These are phyloP conservation scores for Sandelia bainsii DNA, from an alignment of 2,797 vertebrate species.

Conservation along the genomic window DNA sequence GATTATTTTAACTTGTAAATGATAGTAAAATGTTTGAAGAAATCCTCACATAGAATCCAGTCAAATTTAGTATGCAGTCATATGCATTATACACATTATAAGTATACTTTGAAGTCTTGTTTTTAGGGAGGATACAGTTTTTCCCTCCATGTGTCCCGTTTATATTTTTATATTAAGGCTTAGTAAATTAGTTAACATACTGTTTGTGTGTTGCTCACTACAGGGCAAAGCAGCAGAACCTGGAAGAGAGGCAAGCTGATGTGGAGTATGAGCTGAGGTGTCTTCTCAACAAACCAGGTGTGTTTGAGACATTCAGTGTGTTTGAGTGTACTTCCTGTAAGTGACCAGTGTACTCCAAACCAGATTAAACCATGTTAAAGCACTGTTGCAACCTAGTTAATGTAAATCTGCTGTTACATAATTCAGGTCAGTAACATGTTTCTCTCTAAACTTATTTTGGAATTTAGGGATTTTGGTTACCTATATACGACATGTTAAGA, in stretches of 20 bases:
- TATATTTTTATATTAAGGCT: accelerated
- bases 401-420: no score
- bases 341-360: not conserved
- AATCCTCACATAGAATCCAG: not conserved
- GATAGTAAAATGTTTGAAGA: not conserved
- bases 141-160: not conserved
- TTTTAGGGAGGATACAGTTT: not conserved
- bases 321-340: not conserved
- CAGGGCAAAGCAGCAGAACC: conserved; percentile 96
- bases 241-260: conserved; percentile 96
- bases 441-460: no score
- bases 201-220: conserved; percentile 1
- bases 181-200: not conserved
- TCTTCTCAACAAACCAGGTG: conserved; percentile 98
- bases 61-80: not conserved
- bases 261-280: conserved; percentile 97
- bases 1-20: not conserved
- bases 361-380: not conserved
- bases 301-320: conserved; percentile 1
- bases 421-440: no score
- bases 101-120: not conserved
- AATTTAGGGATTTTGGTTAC: no score
- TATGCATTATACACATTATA: not conserved
- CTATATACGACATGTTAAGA: no score
- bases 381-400: no score